These are phyloP conservation scores for Lepilemur ruficaudatus DNA, from an alignment of 2,797 vertebrate genomes.

Conservation along the genomic window DNA sequence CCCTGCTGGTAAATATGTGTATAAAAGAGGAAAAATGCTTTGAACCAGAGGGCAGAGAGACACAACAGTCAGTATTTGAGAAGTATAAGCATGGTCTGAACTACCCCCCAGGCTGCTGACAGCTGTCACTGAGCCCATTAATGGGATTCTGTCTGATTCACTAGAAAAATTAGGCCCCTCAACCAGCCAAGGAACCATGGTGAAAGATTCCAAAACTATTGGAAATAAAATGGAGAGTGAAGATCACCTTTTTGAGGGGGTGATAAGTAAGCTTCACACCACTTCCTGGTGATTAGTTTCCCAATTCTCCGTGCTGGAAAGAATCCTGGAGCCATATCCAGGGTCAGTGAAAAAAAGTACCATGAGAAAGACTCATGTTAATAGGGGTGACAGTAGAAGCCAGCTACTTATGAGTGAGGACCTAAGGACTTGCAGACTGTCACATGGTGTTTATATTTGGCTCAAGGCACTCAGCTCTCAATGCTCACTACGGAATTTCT, in stretches of 20 bases:
- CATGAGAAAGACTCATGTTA: background rate
- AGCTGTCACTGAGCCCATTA: background rate
- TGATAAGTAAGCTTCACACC: background rate
- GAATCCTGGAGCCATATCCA: background rate
- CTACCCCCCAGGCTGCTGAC: background rate
- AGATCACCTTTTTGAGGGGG: background rate
- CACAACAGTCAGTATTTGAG: background rate
- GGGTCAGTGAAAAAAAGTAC: background rate
- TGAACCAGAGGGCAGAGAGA: background rate
- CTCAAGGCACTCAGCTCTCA: background rate
- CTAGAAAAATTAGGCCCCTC: background rate
- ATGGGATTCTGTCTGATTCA: background rate
- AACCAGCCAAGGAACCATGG: background rate
- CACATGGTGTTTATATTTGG: background rate
- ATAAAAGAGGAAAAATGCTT: background rate
- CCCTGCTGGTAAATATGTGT: background rate
- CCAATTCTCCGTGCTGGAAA: background rate
- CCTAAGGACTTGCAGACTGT: background rate
- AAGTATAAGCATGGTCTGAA: background rate
- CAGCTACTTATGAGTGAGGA: background rate
- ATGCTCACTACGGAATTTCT: background rate
- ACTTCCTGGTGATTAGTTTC: background rate
- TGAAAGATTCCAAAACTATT: background rate
- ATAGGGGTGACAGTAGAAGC: background rate
- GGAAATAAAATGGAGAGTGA: background rate